These are phyloP conservation scores for Clanis bilineata DNA, from an alignment of 2,888 invertebrate genomes.

Conservation along the genomic window DNA sequence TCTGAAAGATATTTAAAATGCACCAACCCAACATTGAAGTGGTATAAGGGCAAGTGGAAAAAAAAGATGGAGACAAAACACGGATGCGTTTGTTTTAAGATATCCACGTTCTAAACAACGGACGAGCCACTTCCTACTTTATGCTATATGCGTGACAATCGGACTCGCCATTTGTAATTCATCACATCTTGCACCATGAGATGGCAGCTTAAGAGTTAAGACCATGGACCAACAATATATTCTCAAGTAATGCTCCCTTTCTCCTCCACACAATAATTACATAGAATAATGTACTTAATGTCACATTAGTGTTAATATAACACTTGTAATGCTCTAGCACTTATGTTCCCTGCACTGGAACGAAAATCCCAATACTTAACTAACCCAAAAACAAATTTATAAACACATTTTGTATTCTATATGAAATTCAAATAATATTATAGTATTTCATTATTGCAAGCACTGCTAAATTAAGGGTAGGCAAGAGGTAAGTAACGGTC, in stretches of 20 bases:
- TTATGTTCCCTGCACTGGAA: not conserved
- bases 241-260: not conserved
- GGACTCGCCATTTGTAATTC: too few species aligned
- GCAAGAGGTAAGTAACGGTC: slow-evolving; percentile 65
- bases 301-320: not conserved
- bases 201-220: not conserved
- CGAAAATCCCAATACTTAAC: not conserved
- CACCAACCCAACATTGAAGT: too few species aligned
- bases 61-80: too few species aligned
- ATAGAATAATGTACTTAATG: not conserved
- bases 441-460: slow-evolving; percentile 65
- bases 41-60: too few species aligned
- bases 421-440: slow-evolving; percentile 30
- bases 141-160: too few species aligned
- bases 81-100: too few species aligned
- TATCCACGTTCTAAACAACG: too few species aligned
- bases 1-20: too few species aligned
- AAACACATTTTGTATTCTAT: not conserved
- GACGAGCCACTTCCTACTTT: too few species aligned
- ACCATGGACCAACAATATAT: not conserved
- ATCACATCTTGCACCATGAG: too few species aligned
- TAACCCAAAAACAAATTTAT: not conserved
- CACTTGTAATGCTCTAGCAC: slow-evolving; percentile 2
- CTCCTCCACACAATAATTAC: not conserved
- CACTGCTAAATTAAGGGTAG: slow-evolving; percentile 69